Evolutionary conservation across 1,140 invertebrate genomes (phyloP).

Genomic region (Cotesia chilonis): DNA sequence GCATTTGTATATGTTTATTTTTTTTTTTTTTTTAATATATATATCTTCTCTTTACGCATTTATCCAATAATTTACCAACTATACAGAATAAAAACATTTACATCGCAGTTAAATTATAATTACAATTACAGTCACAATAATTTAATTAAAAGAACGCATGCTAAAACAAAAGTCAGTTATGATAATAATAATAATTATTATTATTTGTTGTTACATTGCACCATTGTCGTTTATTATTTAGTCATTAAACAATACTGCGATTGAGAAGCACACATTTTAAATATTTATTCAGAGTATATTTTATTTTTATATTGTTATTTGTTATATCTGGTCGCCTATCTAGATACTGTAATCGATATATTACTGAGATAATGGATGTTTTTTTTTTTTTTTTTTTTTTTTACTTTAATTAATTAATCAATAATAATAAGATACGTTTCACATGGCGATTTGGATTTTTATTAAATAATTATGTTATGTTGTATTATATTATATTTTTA

Average conservation of each 20-base stretch:
- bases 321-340: slow-evolving; percentile 12
- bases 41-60: background rate
- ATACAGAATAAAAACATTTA: background rate
- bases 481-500: slow-evolving; percentile 7
- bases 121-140: background rate
- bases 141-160: background rate
- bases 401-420: slow-evolving; percentile 24
- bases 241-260: slow-evolving; percentile 29
- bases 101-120: background rate
- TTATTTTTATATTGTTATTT: slow-evolving; percentile 14
- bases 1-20: too few relatives aligned
- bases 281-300: slow-evolving; percentile 4
- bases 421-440: slow-evolving; percentile 14
- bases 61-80: background rate
- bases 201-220: slow-evolving; percentile 21
- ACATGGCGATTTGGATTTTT: slow-evolving; percentile 28
- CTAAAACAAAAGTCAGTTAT: background rate
- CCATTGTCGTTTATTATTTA: background rate
- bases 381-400: slow-evolving; percentile 31
- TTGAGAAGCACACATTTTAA: slow-evolving; percentile 28
- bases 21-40: background rate
- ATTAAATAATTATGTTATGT: slow-evolving; percentile 10
- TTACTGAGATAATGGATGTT: background rate
- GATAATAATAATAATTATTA: background rate
- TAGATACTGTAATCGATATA: slow-evolving; percentile 7